Evolutionary conservation across 2,888 invertebrate genomes (phyloP).

Genomic region (Pseudanteris insignis): DNA sequence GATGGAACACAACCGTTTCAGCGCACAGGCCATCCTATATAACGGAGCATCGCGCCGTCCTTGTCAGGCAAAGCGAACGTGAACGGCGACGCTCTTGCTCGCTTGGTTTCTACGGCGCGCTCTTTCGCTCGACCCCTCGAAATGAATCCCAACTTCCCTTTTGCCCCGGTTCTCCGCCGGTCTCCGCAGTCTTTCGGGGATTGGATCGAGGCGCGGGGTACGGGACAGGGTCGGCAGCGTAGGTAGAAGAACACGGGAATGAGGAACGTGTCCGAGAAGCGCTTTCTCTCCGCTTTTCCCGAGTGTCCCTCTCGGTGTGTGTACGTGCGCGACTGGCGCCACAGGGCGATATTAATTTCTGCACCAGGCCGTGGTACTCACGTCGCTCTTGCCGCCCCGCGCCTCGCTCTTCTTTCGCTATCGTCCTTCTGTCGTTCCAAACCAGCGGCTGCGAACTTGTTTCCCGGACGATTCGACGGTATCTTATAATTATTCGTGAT

Average conservation of each 20-base stretch:
- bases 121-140: conserved; percentile 57
- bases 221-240: conserved; percentile 49
- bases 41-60: conserved; percentile 56
- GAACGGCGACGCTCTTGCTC: conserved; percentile 23
- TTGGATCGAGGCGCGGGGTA: conserved; percentile 50
- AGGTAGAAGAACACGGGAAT: conserved; percentile 59
- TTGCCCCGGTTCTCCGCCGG: conserved; percentile 41
- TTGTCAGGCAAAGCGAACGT: no score
- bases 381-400: conserved; percentile 12
- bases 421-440: conserved; percentile 35
- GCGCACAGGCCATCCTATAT: conserved; percentile 62
- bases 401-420: conserved; percentile 38
- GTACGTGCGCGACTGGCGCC: conserved; percentile 47
- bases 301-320: conserved; percentile 34
- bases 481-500: conserved; percentile 26
- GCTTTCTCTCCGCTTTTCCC: conserved; percentile 45
- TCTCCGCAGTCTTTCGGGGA: conserved; percentile 56
- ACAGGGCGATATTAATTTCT: conserved; percentile 62
- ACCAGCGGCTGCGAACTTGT: conserved; percentile 35
- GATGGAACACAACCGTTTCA: conserved; percentile 58
- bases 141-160: conserved; percentile 65
- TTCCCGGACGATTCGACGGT: conserved; percentile 15
- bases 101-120: conserved; percentile 31
- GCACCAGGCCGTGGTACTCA: conserved; percentile 47
- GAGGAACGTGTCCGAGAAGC: conserved; percentile 59